These are phyloP conservation scores for Rhinopomastus cyanomelas DNA, from an alignment of 2,113 vertebrate species.

Conservation along the genomic window DNA sequence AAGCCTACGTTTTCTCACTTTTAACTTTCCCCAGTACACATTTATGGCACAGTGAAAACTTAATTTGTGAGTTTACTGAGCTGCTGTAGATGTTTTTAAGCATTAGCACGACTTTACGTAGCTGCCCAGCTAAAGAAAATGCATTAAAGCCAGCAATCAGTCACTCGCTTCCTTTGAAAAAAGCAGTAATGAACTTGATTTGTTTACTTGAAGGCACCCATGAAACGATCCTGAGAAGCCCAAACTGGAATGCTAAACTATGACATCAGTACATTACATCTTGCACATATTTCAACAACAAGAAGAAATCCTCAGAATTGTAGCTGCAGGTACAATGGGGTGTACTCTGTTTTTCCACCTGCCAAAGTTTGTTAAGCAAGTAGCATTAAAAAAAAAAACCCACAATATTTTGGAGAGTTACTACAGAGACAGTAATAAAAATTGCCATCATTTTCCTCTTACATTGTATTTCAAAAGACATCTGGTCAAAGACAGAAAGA, in stretches of 20 bases:
- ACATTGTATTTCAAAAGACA: constrained; percentile 21
- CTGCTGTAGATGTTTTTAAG: neutral
- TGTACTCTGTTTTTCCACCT: constrained; percentile 6
- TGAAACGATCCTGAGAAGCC: neutral
- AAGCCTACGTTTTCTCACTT: neutral
- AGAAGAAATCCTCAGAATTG: neutral
- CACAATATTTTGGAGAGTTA: neutral
- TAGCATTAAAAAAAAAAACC: neutral
- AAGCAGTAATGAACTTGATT: neutral
- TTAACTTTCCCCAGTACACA: neutral
- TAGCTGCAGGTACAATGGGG: neutral
- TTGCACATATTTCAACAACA: neutral
- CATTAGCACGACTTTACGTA: neutral
- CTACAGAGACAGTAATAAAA: neutral
- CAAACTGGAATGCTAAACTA: neutral
- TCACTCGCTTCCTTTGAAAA: constrained; percentile 1
- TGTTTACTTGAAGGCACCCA: constrained; percentile 5
- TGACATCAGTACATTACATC: neutral
- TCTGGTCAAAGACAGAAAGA: neutral
- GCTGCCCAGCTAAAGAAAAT: constrained; percentile 10
- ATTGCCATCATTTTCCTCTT: neutral
- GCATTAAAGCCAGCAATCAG: constrained; percentile 3
- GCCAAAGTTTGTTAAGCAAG: constrained; percentile 6
- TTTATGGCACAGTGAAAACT: neutral
- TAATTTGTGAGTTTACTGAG: neutral